These are phyloP conservation scores for Drosophila lowei DNA, from an alignment of 1,140 invertebrate genomes.

Conservation along the genomic window DNA sequence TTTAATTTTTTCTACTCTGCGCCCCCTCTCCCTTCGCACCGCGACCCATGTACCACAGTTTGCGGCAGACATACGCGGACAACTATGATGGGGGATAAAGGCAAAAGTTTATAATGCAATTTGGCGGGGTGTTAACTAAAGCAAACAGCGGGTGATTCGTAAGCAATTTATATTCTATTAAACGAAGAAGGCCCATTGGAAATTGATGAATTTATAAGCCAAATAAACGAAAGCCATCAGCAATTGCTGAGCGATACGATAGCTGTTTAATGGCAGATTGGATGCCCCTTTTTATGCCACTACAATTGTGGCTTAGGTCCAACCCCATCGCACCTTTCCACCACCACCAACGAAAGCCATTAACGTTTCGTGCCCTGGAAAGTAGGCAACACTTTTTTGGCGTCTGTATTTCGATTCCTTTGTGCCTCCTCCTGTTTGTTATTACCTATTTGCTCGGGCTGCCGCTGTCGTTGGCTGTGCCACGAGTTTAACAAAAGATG, in stretches of 20 bases:
- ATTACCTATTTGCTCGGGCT: constrained; percentile 50
- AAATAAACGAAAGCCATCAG: constrained; percentile 1
- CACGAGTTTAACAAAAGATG: constrained; percentile 61
- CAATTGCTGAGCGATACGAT: background rate
- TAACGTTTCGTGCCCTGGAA: constrained; percentile 38
- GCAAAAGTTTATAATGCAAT: constrained; percentile 74
- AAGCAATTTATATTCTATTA: constrained; percentile 48
- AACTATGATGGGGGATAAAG: constrained; percentile 9
- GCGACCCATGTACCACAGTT: constrained; percentile 46
- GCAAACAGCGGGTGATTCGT: constrained; percentile 21
- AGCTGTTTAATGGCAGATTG: background rate
- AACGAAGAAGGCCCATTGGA: background rate
- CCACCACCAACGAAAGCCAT: constrained; percentile 13
- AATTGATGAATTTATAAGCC: constrained; percentile 21
- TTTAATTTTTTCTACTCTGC: constrained; percentile 64
- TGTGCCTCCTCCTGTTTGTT: constrained; percentile 40
- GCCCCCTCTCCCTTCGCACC: background rate
- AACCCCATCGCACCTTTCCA: constrained; percentile 14
- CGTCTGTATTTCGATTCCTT: constrained; percentile 37
- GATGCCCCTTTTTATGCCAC: no score
- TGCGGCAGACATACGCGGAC: constrained; percentile 53
- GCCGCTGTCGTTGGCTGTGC: background rate
- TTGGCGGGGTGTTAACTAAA: constrained; percentile 41
- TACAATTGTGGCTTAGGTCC: no score
- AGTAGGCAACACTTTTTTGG: constrained; percentile 37